Base-by-base conservation (phyloP, 2,113 vertebrate species). In the Hippotragus niger region DNA sequence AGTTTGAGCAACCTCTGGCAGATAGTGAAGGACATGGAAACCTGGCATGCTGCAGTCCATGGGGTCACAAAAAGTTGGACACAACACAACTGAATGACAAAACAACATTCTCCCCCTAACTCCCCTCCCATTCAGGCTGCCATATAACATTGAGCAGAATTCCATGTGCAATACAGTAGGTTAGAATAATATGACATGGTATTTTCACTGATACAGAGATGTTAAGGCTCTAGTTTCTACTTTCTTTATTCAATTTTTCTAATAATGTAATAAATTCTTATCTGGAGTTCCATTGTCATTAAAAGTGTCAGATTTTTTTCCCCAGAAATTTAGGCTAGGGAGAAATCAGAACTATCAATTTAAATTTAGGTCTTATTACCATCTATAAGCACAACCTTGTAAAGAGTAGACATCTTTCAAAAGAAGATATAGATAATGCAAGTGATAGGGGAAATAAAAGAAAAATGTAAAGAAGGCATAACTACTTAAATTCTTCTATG, bases 171-270 rank as follows among this genome's bases (percentile, higher is more conserved):
- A 43, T 96, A 82, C 23, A 55, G 89, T 92, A 67, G 76, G 89
- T 97, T 84, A 62, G 27, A 88, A 82, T 86, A 93, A 91, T 60
- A 53, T 43, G 81, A 88, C 82, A 85, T 67, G 17, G 36, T 60
- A 95, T 95, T 93, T 94, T 33, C 25, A 96, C 3, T 81, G 50
- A 21, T 93, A 27, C 64, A 88, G 47, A 95, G 78, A 90, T 82
- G 5, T 57, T 53, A 94, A 23, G 31, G 14, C 19, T 91, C 36
- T 97, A 52, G 52, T 76, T 90, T 93, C 74, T 81, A 47, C 21
- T 67, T 91, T 94, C 31, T 93, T 96, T 15, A 84, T 95, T 89
- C 76, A 89, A 16, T 71, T 93, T 96, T 96, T 90, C n/a, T 83
- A 94, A 83, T 87, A 96, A 88, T 91, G 27, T 93, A 86, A 94